Evolutionary conservation across 2,113 vertebrate species (phyloP).

Genomic region (Aspidoscelis tigris): DNA sequence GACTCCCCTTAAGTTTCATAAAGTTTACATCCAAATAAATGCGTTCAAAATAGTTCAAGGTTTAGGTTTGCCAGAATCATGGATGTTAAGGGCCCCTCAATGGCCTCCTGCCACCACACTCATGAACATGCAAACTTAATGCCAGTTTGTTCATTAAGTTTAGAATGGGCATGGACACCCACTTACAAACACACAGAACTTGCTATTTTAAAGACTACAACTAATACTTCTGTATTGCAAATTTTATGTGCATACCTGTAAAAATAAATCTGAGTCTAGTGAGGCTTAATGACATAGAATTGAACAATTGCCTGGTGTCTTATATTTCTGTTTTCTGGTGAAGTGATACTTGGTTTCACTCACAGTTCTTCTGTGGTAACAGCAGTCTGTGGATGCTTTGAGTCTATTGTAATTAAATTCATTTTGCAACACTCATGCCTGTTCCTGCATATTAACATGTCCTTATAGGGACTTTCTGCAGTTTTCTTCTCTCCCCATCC

Average conservation of each 20-base stretch:
- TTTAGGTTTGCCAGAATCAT: too few species aligned
- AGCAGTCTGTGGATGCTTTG: background rate
- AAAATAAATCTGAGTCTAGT: background rate
- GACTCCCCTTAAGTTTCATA: background rate
- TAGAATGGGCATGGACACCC: too few species aligned
- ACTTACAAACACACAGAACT: too few species aligned
- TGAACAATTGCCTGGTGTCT: background rate
- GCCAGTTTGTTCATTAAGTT: too few species aligned
- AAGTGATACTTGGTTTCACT: background rate
- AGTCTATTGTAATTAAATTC: background rate
- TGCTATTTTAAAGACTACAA: too few species aligned
- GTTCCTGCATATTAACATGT: background rate
- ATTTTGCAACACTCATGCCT: background rate
- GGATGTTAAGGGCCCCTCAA: too few species aligned
- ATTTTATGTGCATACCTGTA: background rate
- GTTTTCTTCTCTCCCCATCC: background rate
- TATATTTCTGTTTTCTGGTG: background rate
- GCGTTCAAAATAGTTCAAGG: background rate
- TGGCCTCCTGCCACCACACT: too few species aligned
- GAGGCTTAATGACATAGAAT: background rate
- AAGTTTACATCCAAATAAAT: background rate
- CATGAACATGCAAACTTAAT: too few species aligned
- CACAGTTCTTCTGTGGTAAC: background rate
- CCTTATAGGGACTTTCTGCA: slow-evolving; percentile 16
- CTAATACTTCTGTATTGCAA: background rate